Percentiles rank a stretch among this genome's conserved stretches.
phyloP scores from a whole-genome alignment of 2,888 invertebrate species.

The Adelognathus sp. region DNA sequence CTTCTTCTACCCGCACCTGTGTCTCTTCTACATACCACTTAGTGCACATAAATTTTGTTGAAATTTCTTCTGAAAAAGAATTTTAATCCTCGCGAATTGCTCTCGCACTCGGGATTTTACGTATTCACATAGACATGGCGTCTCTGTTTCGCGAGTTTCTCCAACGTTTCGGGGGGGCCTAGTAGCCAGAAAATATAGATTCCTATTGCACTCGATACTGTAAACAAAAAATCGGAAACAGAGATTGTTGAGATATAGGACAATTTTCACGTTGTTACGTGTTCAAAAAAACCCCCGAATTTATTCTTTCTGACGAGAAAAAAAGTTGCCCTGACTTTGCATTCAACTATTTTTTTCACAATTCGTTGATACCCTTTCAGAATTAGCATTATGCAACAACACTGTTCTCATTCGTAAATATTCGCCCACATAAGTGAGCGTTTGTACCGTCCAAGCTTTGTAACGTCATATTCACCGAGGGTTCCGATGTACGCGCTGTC shows the following conservation, averaged over 20 bases:
- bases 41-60: not conserved
- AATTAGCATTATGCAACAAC: not conserved
- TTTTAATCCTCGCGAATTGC: not conserved
- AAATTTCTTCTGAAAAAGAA: not conserved
- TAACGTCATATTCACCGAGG: conserved; percentile 15
- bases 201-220: not conserved
- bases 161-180: not conserved
- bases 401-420: conserved; percentile 7
- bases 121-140: not conserved
- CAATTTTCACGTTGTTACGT: no score
- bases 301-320: no score
- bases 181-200: not conserved
- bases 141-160: not conserved
- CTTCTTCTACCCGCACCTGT: conserved; percentile 8
- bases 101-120: not conserved
- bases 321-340: no score
- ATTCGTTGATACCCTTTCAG: no score
- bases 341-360: no score
- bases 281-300: no score
- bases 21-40: not conserved
- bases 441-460: not conserved
- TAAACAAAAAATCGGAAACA: no score
- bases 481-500: not conserved
- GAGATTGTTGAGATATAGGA: no score
- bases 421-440: not conserved